Evolutionary conservation across 2,113 vertebrate species (phyloP).

Genomic region (Peromyscus californicus): DNA sequence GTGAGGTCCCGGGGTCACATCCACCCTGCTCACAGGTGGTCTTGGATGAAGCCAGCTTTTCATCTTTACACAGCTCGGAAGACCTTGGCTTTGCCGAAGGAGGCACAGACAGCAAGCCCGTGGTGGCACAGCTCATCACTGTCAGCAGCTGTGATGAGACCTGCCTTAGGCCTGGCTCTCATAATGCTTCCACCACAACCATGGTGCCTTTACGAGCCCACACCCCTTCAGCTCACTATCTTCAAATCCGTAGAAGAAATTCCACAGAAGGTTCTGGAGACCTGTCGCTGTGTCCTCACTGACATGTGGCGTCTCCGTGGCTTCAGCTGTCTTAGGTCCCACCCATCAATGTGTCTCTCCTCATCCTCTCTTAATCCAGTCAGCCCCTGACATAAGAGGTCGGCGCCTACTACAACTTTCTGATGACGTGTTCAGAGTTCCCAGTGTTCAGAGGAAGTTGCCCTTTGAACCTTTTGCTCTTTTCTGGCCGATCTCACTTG

Average conservation of each 20-base stretch:
- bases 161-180: not conserved
- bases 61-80: not conserved
- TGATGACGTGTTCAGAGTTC: no score
- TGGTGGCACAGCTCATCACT: not conserved
- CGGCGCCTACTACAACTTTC: not conserved
- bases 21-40: no score
- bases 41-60: not conserved
- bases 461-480: not conserved
- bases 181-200: not conserved
- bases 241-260: not conserved
- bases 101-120: not conserved
- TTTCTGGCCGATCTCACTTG: not conserved
- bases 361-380: not conserved
- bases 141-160: not conserved
- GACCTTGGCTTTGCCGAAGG: rapidly evolving
- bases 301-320: no score
- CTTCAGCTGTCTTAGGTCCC: no score
- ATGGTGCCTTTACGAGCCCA: not conserved
- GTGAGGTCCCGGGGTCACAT: not conserved
- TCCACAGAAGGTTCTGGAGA: not conserved
- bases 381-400: no score
- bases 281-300: not conserved
- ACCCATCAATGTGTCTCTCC: no score
- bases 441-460: not conserved
- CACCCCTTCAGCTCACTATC: not conserved